Conservation (phyloP, 2,888 invertebrate species). For the Rotaria macrura region DNA sequence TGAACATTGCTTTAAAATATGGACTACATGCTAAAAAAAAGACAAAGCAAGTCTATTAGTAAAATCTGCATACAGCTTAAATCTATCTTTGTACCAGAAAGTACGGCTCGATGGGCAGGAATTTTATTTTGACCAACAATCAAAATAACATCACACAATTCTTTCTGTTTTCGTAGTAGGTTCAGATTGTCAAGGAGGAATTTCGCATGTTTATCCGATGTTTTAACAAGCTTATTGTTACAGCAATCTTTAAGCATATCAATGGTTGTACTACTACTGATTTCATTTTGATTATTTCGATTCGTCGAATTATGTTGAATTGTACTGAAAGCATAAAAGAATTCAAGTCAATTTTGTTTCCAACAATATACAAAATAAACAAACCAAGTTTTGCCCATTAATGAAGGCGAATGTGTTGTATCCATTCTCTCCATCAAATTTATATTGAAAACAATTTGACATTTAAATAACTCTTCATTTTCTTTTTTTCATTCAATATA, state of each 20-base stretch:
- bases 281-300: neutral
- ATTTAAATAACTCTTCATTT: neutral
- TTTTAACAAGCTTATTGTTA: constrained; percentile 29
- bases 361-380: neutral
- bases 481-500: neutral
- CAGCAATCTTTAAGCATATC: constrained; percentile 32
- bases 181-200: constrained; percentile 24
- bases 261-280: neutral
- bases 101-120: constrained; percentile 68
- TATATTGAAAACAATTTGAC: neutral
- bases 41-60: no score
- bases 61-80: no score
- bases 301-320: neutral
- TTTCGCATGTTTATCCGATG: constrained; percentile 27
- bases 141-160: constrained; percentile 88
- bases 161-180: constrained; percentile 47
- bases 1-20: constrained; percentile 92
- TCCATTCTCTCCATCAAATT: neutral
- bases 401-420: neutral
- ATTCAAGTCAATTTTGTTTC: neutral
- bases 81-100: constrained; percentile 61
- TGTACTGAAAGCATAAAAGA: neutral
- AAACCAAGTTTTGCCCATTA: neutral
- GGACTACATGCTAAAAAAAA: constrained; percentile 52
- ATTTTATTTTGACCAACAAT: constrained; percentile 87